Evolutionary conservation across 2,797 vertebrate genomes (phyloP).

Genomic region (Galaxias olidus): DNA sequence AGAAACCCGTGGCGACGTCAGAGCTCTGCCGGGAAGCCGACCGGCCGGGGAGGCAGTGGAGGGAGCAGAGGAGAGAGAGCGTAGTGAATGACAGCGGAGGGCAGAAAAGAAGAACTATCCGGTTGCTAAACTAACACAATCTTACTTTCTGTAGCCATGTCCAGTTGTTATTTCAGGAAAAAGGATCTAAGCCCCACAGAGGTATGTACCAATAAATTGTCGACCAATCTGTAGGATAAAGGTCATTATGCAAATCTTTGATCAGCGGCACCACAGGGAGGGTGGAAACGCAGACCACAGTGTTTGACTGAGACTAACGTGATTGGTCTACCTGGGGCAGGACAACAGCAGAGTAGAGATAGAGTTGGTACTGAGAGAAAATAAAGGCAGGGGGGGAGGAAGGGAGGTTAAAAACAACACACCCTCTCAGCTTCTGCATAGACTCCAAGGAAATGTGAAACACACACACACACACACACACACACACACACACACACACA

Average conservation of each 20-base stretch:
- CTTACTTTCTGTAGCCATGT: too few species aligned
- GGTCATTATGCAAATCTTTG: neutral
- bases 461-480: constrained; percentile 21
- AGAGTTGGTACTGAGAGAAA: constrained; percentile 63
- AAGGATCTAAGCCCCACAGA: too few species aligned
- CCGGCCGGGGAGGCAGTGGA: constrained; percentile 49
- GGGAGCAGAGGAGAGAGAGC: constrained; percentile 37
- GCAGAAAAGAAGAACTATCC: neutral
- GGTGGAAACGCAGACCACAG: constrained; percentile 9
- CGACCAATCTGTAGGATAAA: neutral
- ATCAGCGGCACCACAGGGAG: neutral
- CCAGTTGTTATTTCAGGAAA: too few species aligned
- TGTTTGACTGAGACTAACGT: constrained; percentile 15
- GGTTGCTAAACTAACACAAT: too few species aligned
- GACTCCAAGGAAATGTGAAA: constrained; percentile 10
- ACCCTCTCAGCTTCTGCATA: constrained; percentile 26
- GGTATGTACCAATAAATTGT: too few species aligned
- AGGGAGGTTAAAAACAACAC: constrained; percentile 55
- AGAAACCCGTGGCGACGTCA: constrained; percentile 48
- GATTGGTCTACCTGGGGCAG: constrained; percentile 64
- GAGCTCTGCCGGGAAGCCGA: constrained; percentile 53
- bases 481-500: constrained; percentile 12
- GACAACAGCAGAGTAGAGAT: constrained; percentile 65
- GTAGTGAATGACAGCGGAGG: constrained; percentile 27
- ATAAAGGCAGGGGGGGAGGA: constrained; percentile 59